Conservation (phyloP, 64 coral and sea anemone genomes). For the Actinia equina region DNA sequence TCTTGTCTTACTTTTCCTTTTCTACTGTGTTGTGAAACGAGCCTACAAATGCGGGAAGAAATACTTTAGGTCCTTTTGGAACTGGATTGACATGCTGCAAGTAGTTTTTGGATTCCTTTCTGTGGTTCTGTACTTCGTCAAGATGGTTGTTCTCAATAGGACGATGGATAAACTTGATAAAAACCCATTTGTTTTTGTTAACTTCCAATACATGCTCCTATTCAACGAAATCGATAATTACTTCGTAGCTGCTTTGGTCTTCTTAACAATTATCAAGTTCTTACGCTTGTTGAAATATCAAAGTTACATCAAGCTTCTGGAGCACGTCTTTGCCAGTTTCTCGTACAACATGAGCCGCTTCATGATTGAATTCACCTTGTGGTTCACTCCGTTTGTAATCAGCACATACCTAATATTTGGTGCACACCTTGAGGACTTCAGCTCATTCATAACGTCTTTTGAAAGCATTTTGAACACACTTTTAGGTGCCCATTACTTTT, state of each 20-base stretch:
- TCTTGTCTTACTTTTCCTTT: slow-evolving; percentile 57
- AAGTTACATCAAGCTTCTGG: slow-evolving; percentile 43
- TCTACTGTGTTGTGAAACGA: slow-evolving; percentile 56
- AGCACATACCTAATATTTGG: slow-evolving; percentile 22
- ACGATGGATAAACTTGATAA: slow-evolving; percentile 39
- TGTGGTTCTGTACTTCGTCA: slow-evolving; percentile 65
- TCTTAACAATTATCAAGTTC: slow-evolving; percentile 48
- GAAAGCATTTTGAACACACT: slow-evolving; percentile 38
- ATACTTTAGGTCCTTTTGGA: slow-evolving; percentile 75
- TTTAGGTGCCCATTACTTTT: slow-evolving; percentile 24
- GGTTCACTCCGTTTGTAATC: slow-evolving; percentile 49
- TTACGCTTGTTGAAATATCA: slow-evolving; percentile 41
- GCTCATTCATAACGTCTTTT: slow-evolving; percentile 28
- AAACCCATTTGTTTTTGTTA: slow-evolving; percentile 53
- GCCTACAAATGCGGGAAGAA: slow-evolving; percentile 39
- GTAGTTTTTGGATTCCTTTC: slow-evolving; percentile 62
- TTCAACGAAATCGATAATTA: slow-evolving; percentile 38
- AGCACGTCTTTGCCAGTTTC: slow-evolving; percentile 41
- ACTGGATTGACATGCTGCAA: slow-evolving; percentile 64
- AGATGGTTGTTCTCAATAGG: slow-evolving; percentile 24
- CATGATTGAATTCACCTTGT: slow-evolving; percentile 41
- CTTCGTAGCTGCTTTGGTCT: slow-evolving; percentile 48
- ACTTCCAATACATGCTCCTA: slow-evolving; percentile 28
- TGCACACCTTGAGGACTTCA: slow-evolving; percentile 21
- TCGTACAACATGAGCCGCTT: slow-evolving; percentile 22